phyloP scores from a whole-genome alignment of 1,140 invertebrate genomes.

The Aradophagus sp. region DNA sequence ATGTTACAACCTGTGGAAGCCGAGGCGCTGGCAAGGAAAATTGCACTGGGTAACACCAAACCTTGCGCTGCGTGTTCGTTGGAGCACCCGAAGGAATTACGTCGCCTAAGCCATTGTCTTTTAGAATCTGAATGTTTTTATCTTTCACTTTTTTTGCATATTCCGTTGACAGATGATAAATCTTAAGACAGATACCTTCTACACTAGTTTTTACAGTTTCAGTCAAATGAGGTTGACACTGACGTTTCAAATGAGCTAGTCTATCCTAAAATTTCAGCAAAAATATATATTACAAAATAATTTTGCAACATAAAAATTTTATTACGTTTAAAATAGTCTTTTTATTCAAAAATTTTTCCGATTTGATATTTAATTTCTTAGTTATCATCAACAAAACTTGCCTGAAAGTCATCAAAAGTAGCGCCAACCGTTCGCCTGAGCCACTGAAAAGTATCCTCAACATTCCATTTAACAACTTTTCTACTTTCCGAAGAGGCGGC shows the following conservation, averaged over 20 bases:
- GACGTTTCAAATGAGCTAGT: constrained; percentile 80
- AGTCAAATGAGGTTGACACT: constrained; percentile 95
- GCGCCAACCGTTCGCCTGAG: constrained; percentile 93
- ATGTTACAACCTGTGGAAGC: constrained; percentile 77
- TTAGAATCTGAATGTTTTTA: constrained; percentile 88
- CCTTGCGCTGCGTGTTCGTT: constrained; percentile 85
- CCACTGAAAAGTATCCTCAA: constrained; percentile 98
- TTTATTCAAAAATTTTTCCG: not conserved
- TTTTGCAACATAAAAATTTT: too few relatives aligned
- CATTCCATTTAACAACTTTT: constrained; percentile 99
- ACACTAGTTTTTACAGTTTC: constrained; percentile 95
- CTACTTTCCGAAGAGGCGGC: constrained; percentile 94
- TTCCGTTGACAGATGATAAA: constrained; percentile 93
- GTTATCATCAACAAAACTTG: too few relatives aligned
- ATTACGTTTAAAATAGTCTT: too few relatives aligned
- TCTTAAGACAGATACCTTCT: constrained; percentile 96
- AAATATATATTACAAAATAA: not conserved
- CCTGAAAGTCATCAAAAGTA: constrained; percentile 96
- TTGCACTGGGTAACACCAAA: constrained; percentile 96
- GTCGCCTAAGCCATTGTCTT: constrained; percentile 89
- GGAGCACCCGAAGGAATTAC: constrained; percentile 79
- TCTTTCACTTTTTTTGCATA: constrained; percentile 93
- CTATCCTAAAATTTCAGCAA: constrained; percentile 52
- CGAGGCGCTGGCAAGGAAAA: constrained; percentile 89
- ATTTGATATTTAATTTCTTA: too few relatives aligned